Evolutionary conservation across 2,113 vertebrate species (phyloP).

Genomic region (Rallus limicola): DNA sequence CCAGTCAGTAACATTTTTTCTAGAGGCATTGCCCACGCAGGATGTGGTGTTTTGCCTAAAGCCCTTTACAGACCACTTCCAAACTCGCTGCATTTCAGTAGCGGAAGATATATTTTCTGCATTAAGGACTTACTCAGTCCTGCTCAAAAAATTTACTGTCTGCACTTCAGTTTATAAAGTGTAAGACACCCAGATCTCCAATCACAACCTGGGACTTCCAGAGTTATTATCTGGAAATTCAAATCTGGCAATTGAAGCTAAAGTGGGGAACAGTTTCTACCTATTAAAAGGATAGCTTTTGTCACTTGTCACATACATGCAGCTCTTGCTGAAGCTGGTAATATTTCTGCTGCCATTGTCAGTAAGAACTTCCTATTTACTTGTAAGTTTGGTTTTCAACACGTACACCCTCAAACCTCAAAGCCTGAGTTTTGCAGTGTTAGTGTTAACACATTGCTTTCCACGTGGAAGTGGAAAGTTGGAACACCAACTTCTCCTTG

Average conservation of each 20-base stretch:
- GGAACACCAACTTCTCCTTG: background rate
- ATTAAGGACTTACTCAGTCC: background rate
- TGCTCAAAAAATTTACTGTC: background rate
- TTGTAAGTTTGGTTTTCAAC: background rate
- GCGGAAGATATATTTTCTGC: background rate
- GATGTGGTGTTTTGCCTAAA: background rate
- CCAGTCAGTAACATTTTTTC: background rate
- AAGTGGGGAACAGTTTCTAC: background rate
- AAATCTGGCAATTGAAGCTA: background rate
- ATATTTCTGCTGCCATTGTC: background rate
- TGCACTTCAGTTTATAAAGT: background rate
- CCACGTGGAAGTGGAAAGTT: rapidly evolving
- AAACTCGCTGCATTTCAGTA: background rate
- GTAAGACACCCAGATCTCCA: rapidly evolving
- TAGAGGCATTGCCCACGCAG: background rate
- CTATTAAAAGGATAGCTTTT: background rate
- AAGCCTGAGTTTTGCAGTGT: background rate
- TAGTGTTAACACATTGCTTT: background rate
- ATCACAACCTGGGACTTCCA: background rate
- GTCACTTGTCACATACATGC: background rate
- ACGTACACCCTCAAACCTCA: background rate
- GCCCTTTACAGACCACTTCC: background rate
- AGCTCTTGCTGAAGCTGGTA: background rate
- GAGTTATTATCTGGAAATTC: background rate
- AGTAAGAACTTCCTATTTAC: background rate